phyloP scores from a whole-genome alignment of 2,797 vertebrate species.

The Artibeus jamaicensis region DNA sequence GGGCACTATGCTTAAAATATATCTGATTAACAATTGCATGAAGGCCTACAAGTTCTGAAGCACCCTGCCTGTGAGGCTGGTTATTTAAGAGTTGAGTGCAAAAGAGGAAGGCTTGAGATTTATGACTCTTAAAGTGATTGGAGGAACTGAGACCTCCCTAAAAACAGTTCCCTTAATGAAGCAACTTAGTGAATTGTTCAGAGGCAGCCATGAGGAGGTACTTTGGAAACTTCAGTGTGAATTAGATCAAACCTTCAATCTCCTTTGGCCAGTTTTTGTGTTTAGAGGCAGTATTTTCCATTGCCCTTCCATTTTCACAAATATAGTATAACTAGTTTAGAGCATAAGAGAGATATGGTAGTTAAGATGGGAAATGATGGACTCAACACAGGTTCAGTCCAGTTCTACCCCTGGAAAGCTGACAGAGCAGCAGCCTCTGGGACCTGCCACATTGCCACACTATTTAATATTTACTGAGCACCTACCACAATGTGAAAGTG shows the following conservation, averaged over 20 bases:
- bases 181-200: neutral
- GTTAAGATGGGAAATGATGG: neutral
- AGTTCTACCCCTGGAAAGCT: neutral
- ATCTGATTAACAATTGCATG: neutral
- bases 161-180: neutral
- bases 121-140: neutral
- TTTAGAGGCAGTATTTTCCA: conserved; percentile 15
- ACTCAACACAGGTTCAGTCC: neutral
- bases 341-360: neutral
- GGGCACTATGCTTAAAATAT: neutral
- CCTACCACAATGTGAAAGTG: neutral
- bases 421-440: neutral
- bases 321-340: neutral
- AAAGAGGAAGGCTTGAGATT: neutral
- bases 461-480: neutral
- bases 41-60: neutral
- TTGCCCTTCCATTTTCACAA: neutral
- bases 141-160: neutral
- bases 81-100: neutral
- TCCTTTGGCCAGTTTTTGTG: neutral
- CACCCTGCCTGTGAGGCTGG: neutral
- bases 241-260: neutral
- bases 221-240: neutral
- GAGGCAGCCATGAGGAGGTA: neutral
- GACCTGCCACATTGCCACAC: neutral